Evolutionary conservation across 2,888 invertebrate genomes (phyloP).

Genomic region (Athripsodes cinereus): DNA sequence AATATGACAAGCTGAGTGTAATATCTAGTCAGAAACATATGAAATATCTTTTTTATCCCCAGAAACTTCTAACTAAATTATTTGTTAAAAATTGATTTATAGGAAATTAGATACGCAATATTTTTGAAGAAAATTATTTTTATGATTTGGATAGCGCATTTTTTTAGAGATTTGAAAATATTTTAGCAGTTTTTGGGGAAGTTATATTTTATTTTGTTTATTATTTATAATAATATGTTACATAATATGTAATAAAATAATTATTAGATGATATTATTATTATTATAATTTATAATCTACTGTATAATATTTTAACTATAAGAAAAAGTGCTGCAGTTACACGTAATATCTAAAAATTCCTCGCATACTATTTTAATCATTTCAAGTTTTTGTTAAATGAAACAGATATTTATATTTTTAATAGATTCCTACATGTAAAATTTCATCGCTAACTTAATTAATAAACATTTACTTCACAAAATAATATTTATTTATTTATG

Average conservation of each 20-base stretch:
- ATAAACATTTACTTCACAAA: background rate
- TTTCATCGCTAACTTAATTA: background rate
- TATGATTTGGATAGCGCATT: background rate
- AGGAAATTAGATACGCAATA: background rate
- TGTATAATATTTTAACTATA: background rate
- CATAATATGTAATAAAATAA: too few species aligned
- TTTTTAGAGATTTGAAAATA: too few species aligned
- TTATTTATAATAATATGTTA: too few species aligned
- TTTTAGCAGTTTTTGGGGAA: too few species aligned
- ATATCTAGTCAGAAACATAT: slow-evolving; percentile 24
- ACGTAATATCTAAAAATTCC: too few species aligned
- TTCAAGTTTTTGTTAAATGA: too few species aligned
- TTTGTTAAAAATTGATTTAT: too few species aligned
- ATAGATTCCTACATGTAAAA: background rate
- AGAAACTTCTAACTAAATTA: background rate
- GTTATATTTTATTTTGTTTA: too few species aligned
- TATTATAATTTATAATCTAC: background rate
- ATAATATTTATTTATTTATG: background rate
- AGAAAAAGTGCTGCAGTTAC: background rate
- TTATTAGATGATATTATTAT: background rate
- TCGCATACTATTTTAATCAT: background rate
- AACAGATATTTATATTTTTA: background rate
- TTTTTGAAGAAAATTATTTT: background rate
- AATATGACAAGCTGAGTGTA: slow-evolving; percentile 20
- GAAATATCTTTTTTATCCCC: background rate